phyloP scores from a whole-genome alignment of 2,113 vertebrate species.

The Albula goreensis region DNA sequence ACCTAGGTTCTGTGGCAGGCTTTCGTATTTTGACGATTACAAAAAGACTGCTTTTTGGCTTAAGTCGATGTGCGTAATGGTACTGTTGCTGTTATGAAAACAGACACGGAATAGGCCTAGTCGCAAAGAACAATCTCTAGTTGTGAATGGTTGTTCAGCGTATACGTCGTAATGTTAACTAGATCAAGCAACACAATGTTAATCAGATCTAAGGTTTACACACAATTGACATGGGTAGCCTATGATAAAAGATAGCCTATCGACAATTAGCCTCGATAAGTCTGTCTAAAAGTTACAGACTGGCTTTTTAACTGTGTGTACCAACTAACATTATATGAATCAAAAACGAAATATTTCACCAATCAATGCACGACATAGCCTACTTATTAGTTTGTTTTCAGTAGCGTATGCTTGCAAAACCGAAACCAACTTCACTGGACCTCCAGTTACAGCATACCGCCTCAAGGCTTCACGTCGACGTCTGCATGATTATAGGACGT shows the following conservation, averaged over 20 bases:
- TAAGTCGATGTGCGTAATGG: too few species aligned
- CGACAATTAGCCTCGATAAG: background rate
- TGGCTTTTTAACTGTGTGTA: background rate
- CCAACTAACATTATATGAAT: background rate
- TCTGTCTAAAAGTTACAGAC: background rate
- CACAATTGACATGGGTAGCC: background rate
- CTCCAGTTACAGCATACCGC: slow-evolving; percentile 1
- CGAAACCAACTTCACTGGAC: background rate
- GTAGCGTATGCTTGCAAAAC: background rate
- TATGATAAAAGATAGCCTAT: background rate
- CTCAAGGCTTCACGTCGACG: slow-evolving; percentile 20
- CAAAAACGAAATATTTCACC: background rate
- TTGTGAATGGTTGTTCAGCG: too few species aligned
- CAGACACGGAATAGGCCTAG: too few species aligned
- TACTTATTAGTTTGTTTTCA: background rate
- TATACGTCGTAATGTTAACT: background rate
- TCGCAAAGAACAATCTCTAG: too few species aligned
- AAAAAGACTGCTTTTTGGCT: too few species aligned
- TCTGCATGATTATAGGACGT: slow-evolving; percentile 51
- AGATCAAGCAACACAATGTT: background rate
- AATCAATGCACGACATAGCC: background rate
- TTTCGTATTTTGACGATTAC: too few species aligned
- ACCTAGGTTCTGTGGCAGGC: too few species aligned
- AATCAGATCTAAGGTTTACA: too few species aligned
- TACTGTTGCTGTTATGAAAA: too few species aligned